phyloP scores from a whole-genome alignment of 2,113 vertebrate species.

The Brachypodius melanocephalos region DNA sequence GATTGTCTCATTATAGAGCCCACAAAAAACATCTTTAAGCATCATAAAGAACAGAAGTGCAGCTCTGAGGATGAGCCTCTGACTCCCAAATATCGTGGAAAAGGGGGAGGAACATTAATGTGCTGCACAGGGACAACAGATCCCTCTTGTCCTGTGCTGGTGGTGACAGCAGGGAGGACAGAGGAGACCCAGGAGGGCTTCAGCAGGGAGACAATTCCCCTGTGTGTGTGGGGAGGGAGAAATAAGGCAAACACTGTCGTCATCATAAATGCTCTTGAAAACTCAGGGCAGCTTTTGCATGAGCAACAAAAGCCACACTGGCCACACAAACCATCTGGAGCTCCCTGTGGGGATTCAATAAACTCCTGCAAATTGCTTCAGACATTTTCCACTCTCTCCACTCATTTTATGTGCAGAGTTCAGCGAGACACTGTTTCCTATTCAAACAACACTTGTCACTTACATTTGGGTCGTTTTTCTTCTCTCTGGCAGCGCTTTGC shows the following conservation, averaged over 20 bases:
- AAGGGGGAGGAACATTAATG: fast-evolving
- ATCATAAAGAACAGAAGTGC: neutral
- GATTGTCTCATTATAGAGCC: neutral
- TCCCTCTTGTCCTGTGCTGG: fast-evolving
- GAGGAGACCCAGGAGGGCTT: fast-evolving
- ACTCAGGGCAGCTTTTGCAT: neutral
- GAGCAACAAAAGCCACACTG: neutral
- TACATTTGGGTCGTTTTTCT: neutral
- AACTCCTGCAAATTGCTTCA: slow-evolving; percentile 39
- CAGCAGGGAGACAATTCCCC: fast-evolving
- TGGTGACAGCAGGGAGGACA: fast-evolving
- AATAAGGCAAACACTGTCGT: neutral
- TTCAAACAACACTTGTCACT: slow-evolving; percentile 12
- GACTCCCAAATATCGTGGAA: fast-evolving
- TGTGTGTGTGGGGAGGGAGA: fast-evolving
- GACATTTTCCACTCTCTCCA: slow-evolving; percentile 6
- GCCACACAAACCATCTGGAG: slow-evolving; percentile 42
- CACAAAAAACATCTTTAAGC: neutral
- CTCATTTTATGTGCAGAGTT: slow-evolving; percentile 23
- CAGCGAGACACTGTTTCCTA: neutral
- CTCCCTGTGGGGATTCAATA: slow-evolving; percentile 48
- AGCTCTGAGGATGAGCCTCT: neutral
- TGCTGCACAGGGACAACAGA: fast-evolving
- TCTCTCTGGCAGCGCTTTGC: neutral
- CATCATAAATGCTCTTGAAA: neutral